These are phyloP conservation scores for Anguilla marmorata DNA, from an alignment of 2,797 vertebrate genomes.

Conservation along the genomic window DNA sequence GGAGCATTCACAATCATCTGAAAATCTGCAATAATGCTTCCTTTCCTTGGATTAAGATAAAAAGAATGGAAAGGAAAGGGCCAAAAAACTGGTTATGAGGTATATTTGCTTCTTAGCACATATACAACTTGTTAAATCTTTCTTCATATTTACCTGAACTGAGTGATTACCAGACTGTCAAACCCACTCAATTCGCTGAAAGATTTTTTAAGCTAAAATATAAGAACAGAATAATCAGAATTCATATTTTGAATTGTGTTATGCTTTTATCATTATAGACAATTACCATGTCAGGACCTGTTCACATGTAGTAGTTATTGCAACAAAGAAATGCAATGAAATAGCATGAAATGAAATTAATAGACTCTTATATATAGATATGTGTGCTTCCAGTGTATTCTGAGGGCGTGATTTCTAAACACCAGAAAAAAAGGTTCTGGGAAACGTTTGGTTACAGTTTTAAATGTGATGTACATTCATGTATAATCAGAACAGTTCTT, in stretches of 20 bases:
- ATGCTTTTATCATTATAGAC: neutral
- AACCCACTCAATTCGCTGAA: slow-evolving; percentile 63
- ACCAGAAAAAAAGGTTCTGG: neutral
- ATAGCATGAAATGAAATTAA: neutral
- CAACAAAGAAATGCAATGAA: too few relatives aligned
- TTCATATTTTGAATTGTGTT: neutral
- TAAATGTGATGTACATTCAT: neutral
- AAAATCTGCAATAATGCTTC: slow-evolving; percentile 55
- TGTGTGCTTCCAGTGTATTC: neutral
- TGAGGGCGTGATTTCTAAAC: neutral
- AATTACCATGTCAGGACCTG: neutral
- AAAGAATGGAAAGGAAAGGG: slow-evolving; percentile 1
- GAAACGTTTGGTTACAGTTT: neutral
- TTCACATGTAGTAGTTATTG: neutral
- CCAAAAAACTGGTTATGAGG: slow-evolving; percentile 1
- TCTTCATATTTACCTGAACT: slow-evolving; percentile 53
- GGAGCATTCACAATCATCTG: fast-evolving
- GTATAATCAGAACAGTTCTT: neutral
- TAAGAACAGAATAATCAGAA: slow-evolving; percentile 35
- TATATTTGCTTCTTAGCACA: neutral
- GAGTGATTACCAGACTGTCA: slow-evolving; percentile 39
- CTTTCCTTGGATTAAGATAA: slow-evolving; percentile 39
- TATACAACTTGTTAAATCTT: neutral
- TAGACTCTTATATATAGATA: neutral
- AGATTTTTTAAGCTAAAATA: slow-evolving; percentile 44